Base-by-base conservation (phyloP, 2,888 invertebrate genomes). In the Antheraea assamensis region DNA sequence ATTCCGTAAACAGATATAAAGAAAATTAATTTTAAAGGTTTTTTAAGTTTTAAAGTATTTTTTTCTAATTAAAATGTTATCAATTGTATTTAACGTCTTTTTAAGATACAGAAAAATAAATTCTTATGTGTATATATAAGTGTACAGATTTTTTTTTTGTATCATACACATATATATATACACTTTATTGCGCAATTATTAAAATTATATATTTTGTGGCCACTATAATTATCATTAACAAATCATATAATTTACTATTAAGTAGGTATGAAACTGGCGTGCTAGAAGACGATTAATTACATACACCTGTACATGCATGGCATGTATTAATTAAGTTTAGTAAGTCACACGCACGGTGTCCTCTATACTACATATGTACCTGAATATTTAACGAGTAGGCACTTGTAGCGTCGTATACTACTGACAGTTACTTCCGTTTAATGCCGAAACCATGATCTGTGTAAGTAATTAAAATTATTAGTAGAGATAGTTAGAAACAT, bases 241-340 rank as follows among this genome's bases (percentile, higher is more conserved):
- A 52, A 21, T 52, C 52, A 19, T 52, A 7, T 52, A 27, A n/a
- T 73, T 24, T 58, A 19, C 68, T 73, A 42, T 70, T 74, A 71
- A 66, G 64, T 68, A 72, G 55, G 68, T 31, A 68, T 58, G 73
- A 64, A 27, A 64, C 27, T 81, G 75, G 82, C 83, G 84, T 83
- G 83, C 71, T 77, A 72, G 71, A 71, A 72, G 73, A 74, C 78
- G 24, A 82, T 83, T 84, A 83, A 80, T 80, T 77, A 75, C 73
- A 66, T 71, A 52, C 80, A 75, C 68, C 77, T 80, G 80, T 82
- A 79, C 80, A 78, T 81, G 78, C 82, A 81, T 80, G 81, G 79
- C 82, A 78, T 77, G 78, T 84, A 73, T 77, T 84, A 79, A 82
- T 84, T 81, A 78, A 77, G 73, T 75, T 31, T 68, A 52, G 68